phyloP scores from a whole-genome alignment of 2,797 vertebrate species.

The Notamacropus eugenii region DNA sequence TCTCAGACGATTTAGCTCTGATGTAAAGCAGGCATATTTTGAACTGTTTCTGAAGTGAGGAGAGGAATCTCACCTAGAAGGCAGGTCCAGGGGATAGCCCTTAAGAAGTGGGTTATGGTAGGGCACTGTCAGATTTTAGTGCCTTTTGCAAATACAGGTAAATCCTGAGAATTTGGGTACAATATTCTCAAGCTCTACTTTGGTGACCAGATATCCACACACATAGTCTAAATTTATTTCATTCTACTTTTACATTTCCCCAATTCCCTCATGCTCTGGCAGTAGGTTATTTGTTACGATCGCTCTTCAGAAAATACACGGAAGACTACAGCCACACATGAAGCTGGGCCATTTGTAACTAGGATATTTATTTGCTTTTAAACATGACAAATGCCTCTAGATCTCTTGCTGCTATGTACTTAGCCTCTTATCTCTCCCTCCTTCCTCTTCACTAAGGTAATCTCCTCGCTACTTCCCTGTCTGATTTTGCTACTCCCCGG shows the following conservation, averaged over 20 bases:
- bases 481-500: not conserved
- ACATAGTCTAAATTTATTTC: not conserved
- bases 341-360: not conserved
- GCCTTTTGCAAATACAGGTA: not conserved
- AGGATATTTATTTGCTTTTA: constrained; percentile 9
- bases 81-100: not conserved
- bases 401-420: not conserved
- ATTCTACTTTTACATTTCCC: constrained; percentile 6
- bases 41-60: not conserved
- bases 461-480: not conserved
- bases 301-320: constrained; percentile 22
- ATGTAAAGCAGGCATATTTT: constrained; percentile 8
- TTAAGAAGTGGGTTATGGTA: not conserved
- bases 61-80: not conserved
- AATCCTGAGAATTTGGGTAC: not conserved
- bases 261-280: not conserved
- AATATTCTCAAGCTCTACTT: not conserved
- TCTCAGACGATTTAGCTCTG: not conserved
- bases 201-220: not conserved
- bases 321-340: not conserved
- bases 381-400: constrained; percentile 7
- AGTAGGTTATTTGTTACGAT: not conserved
- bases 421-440: not conserved
- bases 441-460: not conserved
- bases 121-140: not conserved